Base-by-base conservation (phyloP, 2,888 invertebrate genomes). In the Allophyes oxyacanthae region DNA sequence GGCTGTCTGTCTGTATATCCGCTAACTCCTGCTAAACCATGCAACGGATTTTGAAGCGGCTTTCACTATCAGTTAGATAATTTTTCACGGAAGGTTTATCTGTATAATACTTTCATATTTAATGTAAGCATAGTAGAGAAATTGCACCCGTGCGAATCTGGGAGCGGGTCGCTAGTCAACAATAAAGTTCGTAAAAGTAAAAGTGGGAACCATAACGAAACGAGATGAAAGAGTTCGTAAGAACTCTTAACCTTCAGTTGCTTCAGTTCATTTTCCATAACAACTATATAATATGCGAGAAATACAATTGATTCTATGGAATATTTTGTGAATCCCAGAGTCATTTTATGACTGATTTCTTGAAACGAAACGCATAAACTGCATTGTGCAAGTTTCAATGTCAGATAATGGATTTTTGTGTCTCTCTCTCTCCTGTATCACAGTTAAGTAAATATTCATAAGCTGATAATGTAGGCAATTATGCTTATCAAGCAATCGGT, bases 401-500 rank as follows among this genome's bases (percentile, higher is more conserved):
- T 33, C 43, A 61, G 68, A 60, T n/a, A 34, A 36, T 34, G 10
- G 14, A 42, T 26, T 13, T 34, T 10, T 34, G 34, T 43, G 26
- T 42, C 14, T 26, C 51, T n/a, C 26, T 26, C 34, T 62, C 26
- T 50, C 50, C 51, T 62, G 32, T 53, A 25, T 44, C 46, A 51
- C 63, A 55, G 34, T 25, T 28, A 32, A 36, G 70, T 51, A 46
- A 65, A 65, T 50, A 65, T 25, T 11, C 15, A 28, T 41, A 38
- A 49, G 34, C 43, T 48, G 46, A 51, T 65, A 65, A 41, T 34
- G 43, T 5, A 50, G 46, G 56, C 46, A 69, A 65, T 63, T 56
- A 56, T 20, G 28, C 70, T 63, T 65, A 65, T 65, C 64, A 64
- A 51, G 46, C 50, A 36, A 63, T 69, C 51, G 57, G 50, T 51